Percentiles rank a stretch among this genome's conserved stretches.
phyloP scores from a whole-genome alignment of 2,888 invertebrate species.

The Drosophila villosipedis region DNA sequence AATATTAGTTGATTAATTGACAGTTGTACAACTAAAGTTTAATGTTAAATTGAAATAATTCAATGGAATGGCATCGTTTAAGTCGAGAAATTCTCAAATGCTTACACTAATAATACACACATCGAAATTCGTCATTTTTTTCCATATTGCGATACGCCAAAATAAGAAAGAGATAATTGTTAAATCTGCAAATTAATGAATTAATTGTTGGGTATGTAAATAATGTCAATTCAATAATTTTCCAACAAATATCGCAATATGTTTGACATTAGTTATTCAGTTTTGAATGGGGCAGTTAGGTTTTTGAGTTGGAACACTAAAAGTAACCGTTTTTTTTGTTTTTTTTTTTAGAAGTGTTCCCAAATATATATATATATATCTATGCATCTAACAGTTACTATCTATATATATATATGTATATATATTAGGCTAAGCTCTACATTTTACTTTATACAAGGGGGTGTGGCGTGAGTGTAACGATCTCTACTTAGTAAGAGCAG shows the following conservation, averaged over 20 bases:
- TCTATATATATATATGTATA: conserved; percentile 25
- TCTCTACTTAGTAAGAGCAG: conserved; percentile 61
- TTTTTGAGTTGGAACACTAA: conserved; percentile 47
- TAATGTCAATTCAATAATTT: background rate
- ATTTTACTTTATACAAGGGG: conserved; percentile 73
- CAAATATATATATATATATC: conserved; percentile 29
- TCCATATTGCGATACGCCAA: conserved; percentile 25
- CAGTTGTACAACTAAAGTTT: conserved; percentile 36
- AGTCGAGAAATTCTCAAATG: conserved; percentile 48
- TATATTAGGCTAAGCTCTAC: conserved; percentile 75
- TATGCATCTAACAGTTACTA: conserved; percentile 50
- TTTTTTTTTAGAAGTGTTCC: conserved; percentile 17
- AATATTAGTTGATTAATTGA: conserved; percentile 61
- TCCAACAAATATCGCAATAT: conserved; percentile 27
- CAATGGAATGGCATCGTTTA: conserved; percentile 77
- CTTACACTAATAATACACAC: background rate
- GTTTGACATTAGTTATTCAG: background rate
- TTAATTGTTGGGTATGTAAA: background rate
- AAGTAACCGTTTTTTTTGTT: conserved; percentile 8
- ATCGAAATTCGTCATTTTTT: background rate
- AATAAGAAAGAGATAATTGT: background rate
- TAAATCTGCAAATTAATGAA: background rate
- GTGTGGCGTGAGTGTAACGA: conserved; percentile 41
- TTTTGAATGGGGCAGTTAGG: conserved; percentile 40
- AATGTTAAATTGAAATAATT: conserved; percentile 37